Base-by-base conservation (phyloP, 2,113 vertebrate genomes). In the Amblyopsis rosae region DNA sequence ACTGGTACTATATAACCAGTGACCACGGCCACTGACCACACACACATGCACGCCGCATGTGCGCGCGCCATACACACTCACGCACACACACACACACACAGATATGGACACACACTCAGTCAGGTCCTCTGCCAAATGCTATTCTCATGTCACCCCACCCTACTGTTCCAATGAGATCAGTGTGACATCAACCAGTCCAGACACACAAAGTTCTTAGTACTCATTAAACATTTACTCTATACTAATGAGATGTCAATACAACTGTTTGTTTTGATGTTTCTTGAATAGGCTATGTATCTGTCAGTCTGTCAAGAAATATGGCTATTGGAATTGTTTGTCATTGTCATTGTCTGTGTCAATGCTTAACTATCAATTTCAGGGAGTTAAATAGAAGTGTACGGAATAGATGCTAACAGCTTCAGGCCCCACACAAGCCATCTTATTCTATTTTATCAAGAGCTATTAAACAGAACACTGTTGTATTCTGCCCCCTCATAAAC, bases 121-220 rank as follows among this genome's bases (percentile, higher is more conserved):
- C 35, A 41, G 35, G 6, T 5, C 35, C 35, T 41, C 59, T 60
- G 80, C 82, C 82, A 87, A 79, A 76, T 58, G 74, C 82, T 72
- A 84, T 82, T 79, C 79, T 81, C 65, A 82, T 78, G 72, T 77
- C 62, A 82, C 82, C 66, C 77, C 82, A 81, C 82, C 82, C 85
- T 79, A 75, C 68, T 12, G 72, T 76, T 73, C 73, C 0, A 4
- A 69, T 86, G 84, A 83, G 79, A 82, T 82, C 82, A 82, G 58
- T 50, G 15, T 26, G 26, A 26, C 70, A 76, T 54, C 73, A 17
- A 54, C 48, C 46, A 16, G 69, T 45, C 32, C 58, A 72, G 49
- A 68, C 75, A 55, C 77, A 8, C 9, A 64, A 67, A 54, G 7
- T 41, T 41, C 35, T 41, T 41, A 41, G 35, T 41, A 41, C 7